These are phyloP conservation scores for Caenorhabditis doughertyi DNA, from an alignment of 2,888 invertebrate species.

Conservation along the genomic window DNA sequence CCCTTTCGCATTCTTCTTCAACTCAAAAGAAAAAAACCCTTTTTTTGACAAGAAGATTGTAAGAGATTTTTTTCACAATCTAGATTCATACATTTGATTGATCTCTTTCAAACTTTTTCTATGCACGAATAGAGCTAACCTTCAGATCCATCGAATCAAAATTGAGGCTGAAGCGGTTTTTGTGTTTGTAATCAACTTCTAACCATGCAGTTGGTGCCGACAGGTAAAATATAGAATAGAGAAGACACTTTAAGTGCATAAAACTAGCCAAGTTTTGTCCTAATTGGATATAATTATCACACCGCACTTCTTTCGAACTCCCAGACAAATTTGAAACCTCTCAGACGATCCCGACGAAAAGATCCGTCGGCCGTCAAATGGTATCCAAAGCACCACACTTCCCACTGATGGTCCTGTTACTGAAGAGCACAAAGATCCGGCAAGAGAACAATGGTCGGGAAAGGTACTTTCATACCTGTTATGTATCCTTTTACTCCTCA, in stretches of 20 bases:
- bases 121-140: background rate
- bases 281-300: too few species aligned
- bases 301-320: too few species aligned
- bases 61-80: background rate
- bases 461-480: slow-evolving; percentile 52
- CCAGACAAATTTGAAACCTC: background rate
- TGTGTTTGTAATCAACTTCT: background rate
- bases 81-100: background rate
- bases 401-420: slow-evolving; percentile 19
- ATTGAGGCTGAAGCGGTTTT: slow-evolving; percentile 1
- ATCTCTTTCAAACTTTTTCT: background rate
- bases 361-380: slow-evolving; percentile 54
- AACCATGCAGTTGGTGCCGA: slow-evolving; percentile 61
- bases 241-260: too few species aligned
- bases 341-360: slow-evolving; percentile 65
- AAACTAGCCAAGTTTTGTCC: too few species aligned
- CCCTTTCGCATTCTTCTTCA: slow-evolving; percentile 3
- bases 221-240: too few species aligned
- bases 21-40: background rate
- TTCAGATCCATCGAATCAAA: slow-evolving; percentile 25
- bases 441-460: slow-evolving; percentile 70
- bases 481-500: background rate
- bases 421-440: slow-evolving; percentile 42
- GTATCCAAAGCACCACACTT: slow-evolving; percentile 27
- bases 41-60: slow-evolving; percentile 28